phyloP scores from a whole-genome alignment of 2,113 vertebrate species.

The Acrocephalus kingi region DNA sequence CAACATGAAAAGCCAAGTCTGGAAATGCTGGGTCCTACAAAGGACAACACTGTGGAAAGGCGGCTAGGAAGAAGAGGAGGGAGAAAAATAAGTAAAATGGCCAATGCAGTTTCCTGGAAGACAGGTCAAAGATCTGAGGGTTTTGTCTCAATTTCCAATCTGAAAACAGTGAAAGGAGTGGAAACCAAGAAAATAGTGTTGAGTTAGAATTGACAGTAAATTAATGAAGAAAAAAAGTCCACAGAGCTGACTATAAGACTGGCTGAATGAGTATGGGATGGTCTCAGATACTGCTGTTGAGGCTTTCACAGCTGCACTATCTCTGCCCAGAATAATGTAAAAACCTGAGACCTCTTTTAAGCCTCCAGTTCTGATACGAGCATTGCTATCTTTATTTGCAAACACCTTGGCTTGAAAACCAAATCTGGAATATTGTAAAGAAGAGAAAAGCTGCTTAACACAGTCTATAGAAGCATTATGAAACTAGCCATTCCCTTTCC shows the following conservation, averaged over 20 bases:
- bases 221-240: background rate
- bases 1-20: background rate
- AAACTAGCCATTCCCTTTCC: background rate
- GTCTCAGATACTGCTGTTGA: background rate
- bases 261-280: background rate
- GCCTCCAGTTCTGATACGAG: background rate
- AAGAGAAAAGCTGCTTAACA: conserved; percentile 4
- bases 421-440: conserved; percentile 8
- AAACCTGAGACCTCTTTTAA: background rate
- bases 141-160: background rate
- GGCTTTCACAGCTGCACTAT: background rate
- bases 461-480: background rate
- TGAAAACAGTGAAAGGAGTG: background rate
- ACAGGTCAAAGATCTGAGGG: background rate
- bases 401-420: background rate
- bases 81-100: background rate
- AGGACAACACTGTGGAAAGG: background rate
- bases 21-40: background rate
- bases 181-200: background rate
- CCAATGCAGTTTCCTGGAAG: background rate
- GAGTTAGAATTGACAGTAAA: background rate
- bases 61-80: background rate
- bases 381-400: background rate
- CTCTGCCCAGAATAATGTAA: background rate
- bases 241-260: background rate